Evolutionary conservation across 1,140 invertebrate species (phyloP).

Genomic region (Elysia chlorotica): DNA sequence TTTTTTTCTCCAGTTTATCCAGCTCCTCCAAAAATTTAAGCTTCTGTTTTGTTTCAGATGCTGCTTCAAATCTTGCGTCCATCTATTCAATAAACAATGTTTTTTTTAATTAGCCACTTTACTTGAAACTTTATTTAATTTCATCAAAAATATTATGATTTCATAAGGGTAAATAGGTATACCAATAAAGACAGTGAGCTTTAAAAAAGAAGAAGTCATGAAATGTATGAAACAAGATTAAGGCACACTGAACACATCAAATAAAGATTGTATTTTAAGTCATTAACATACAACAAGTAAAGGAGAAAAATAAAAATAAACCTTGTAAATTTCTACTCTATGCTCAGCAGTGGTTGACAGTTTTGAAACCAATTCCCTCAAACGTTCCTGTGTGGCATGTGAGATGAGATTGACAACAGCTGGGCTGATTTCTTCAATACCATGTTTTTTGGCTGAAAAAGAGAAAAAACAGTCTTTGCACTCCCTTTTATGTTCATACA

Average conservation of each 20-base stretch:
- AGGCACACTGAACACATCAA: no score
- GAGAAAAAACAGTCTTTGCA: slow-evolving; percentile 24
- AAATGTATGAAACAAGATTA: no score
- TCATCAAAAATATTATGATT: no score
- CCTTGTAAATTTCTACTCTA: slow-evolving; percentile 82
- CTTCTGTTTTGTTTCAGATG: slow-evolving; percentile 89
- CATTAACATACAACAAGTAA: background rate
- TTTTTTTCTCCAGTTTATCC: slow-evolving; percentile 89
- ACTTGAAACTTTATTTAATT: no score
- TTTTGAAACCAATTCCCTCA: slow-evolving; percentile 92
- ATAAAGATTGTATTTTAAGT: no score
- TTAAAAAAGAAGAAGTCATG: no score
- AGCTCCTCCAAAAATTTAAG: slow-evolving; percentile 95
- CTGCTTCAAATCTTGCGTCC: slow-evolving; percentile 85
- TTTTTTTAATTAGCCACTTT: no score
- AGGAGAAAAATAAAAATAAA: slow-evolving; percentile 51
- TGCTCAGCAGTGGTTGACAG: slow-evolving; percentile 93
- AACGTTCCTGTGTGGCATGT: slow-evolving; percentile 91
- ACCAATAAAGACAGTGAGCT: no score
- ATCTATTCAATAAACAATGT: no score
- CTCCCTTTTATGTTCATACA: background rate
- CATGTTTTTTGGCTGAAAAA: slow-evolving; percentile 73
- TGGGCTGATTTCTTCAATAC: slow-evolving; percentile 82
- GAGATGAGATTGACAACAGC: slow-evolving; percentile 91
- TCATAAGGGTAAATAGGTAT: no score